Evolutionary conservation across 2,888 invertebrate genomes (phyloP), one percentile per base, ranked within the genome.

Genomic region (Eucera pruinosa): DNA sequence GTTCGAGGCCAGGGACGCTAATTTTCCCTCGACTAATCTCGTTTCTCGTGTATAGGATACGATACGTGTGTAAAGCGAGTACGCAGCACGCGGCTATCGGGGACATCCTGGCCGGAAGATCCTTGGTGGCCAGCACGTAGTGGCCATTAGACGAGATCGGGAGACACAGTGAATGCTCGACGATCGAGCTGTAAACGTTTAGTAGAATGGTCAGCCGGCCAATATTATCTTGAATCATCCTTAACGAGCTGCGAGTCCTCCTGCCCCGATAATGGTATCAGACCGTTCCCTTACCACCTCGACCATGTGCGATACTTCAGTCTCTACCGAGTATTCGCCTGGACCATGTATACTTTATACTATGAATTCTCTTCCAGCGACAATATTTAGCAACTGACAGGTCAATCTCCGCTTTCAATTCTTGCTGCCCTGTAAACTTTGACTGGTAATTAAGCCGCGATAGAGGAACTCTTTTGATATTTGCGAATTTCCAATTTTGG

Each of bases 181-280:
- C 64, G 60, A 55, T 75, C 75, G 74, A 61, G 60, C 62, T 67
- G 83, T 47, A 72, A 84, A 80, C 81, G 81, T 84, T 86, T 79
- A 64, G 70, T 65, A 66, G 74, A 84, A 86, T 64, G 72, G 78
- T 79, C 80, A 74, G 66, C 55, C 78, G 55, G 57, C 61, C 78
- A 72, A 75, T 78, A 86, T 86, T 86, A 86, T 84, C 81, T 75
- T 78, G 86, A 86, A 77, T 84, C 80, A 78, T 71, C 80, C 78
- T 82, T 86, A 84, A 86, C 83, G 86, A 84, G 77, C 69, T 54
- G 55, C 61, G 70, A 55, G 57, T 67, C 52, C 70, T 77, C 45
- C 72, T 64, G 43, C 48, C n/a, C 50, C 60, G 75, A 76, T 79
- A 83, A 83, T 67, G 54, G 52, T 64, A 65, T 72, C 68, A 30